phyloP scores from a whole-genome alignment of 2,888 invertebrate genomes.

The Tenthredo amoena region DNA sequence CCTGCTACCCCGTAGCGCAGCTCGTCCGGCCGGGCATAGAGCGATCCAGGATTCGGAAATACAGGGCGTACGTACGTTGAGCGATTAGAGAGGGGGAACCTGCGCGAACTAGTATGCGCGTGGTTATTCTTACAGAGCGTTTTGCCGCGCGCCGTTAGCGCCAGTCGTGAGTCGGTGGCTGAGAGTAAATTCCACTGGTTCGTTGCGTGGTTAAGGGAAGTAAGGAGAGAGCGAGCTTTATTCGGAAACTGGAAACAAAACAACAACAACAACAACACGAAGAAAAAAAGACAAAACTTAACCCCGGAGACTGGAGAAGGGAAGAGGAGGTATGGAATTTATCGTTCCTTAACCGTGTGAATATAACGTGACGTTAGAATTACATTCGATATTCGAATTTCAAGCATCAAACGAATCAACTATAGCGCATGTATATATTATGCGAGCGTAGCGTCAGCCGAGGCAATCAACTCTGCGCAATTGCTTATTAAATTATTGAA shows the following conservation, averaged over 20 bases:
- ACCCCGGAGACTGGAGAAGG: not conserved
- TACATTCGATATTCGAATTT: not conserved
- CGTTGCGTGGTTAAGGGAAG: slow-evolving; percentile 9
- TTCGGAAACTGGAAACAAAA: not conserved
- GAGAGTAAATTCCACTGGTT: slow-evolving; percentile 48
- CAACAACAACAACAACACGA: not conserved
- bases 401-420: not conserved
- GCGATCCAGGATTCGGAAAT: slow-evolving; percentile 41
- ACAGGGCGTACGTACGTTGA: slow-evolving; percentile 12
- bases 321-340: slow-evolving; percentile 4
- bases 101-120: slow-evolving; percentile 35
- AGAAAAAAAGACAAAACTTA: not conserved
- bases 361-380: not conserved
- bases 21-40: slow-evolving; percentile 33
- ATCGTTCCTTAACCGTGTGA: not conserved
- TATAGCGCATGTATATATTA: not conserved
- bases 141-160: slow-evolving; percentile 48
- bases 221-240: not conserved
- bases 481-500: not conserved
- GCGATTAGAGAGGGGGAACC: not conserved
- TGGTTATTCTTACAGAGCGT: not conserved
- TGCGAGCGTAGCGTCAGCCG: not conserved
- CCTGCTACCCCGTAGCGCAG: slow-evolving; percentile 42
- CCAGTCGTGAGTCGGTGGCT: slow-evolving; percentile 48
- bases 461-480: not conserved